A percentile compares a stretch with the other conserved stretches of the same genome.
These are phyloP conservation scores for Micoletzkya japonica DNA, from an alignment of 2,888 invertebrate genomes.

Conservation along the genomic window DNA sequence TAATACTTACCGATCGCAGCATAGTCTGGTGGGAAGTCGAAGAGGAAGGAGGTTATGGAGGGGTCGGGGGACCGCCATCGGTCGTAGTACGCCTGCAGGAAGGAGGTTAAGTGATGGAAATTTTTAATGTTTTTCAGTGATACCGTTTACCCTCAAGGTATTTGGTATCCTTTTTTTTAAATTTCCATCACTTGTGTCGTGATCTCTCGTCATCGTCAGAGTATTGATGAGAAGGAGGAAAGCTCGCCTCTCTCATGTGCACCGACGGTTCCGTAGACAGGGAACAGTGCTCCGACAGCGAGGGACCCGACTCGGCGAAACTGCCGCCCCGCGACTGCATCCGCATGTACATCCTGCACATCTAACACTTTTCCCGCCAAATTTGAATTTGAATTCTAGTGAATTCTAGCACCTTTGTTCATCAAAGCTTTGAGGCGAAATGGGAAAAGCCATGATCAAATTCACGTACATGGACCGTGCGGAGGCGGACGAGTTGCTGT, in stretches of 20 bases:
- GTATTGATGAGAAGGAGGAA: background rate
- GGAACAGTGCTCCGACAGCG: conserved; percentile 56
- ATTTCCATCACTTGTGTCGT: background rate
- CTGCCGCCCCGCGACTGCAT: conserved; percentile 45
- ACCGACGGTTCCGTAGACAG: conserved; percentile 60
- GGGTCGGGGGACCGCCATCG: conserved; percentile 57
- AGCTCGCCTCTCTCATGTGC: conserved; percentile 42
- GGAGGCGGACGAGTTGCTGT: conserved; percentile 52
- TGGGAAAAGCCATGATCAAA: no score
- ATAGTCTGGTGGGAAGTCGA: conserved; percentile 53
- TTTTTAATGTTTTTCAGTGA: no score
- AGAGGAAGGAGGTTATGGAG: conserved; percentile 57
- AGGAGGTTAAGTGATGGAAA: background rate
- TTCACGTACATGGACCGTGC: conserved; percentile 53
- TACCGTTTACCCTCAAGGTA: background rate
- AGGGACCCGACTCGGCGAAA: conserved; percentile 56
- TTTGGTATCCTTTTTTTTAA: background rate
- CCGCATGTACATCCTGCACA: conserved; percentile 45
- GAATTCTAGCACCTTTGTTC: no score
- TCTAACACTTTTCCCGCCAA: no score
- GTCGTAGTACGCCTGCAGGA: conserved; percentile 42
- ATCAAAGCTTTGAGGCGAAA: background rate
- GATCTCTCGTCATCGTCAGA: background rate
- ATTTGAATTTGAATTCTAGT: no score
- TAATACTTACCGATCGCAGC: conserved; percentile 41